phyloP scores from a whole-genome alignment of 2,888 invertebrate species.

The Meganola albula region DNA sequence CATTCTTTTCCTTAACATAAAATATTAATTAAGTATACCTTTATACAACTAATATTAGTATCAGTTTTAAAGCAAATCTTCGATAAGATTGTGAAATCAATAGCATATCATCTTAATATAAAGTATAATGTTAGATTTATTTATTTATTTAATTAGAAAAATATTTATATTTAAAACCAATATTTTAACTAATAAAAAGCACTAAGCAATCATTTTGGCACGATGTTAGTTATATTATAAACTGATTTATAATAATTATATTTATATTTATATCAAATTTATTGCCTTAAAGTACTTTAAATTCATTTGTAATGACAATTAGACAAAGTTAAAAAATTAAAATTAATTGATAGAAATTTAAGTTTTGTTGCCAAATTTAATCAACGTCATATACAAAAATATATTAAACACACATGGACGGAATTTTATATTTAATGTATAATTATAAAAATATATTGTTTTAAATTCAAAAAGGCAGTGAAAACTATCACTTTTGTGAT shows the following conservation, averaged over 20 bases:
- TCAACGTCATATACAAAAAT: slow-evolving; percentile 43
- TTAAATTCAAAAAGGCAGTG: slow-evolving; percentile 34
- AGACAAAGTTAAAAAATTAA: no score
- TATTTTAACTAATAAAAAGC: slow-evolving; percentile 30
- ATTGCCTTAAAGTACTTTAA: slow-evolving; percentile 4
- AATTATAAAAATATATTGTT: slow-evolving; percentile 21
- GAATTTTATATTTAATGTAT: slow-evolving; percentile 17
- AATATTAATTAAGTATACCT: slow-evolving; percentile 32
- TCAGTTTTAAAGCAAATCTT: no score
- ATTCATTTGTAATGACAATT: no score
- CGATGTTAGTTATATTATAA: slow-evolving; percentile 40
- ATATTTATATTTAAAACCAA: no score
- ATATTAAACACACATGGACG: slow-evolving; percentile 39
- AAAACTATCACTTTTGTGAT: slow-evolving; percentile 37
- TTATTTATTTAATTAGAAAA: no score
- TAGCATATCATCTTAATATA: no score
- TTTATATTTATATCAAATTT: slow-evolving; percentile 12
- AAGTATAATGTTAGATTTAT: no score
- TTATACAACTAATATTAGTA: slow-evolving; percentile 33
- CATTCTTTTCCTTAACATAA: no score
- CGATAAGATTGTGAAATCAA: no score
- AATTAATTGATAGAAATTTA: slow-evolving; percentile 15
- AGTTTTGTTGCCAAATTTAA: slow-evolving; percentile 21
- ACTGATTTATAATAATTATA: slow-evolving; percentile 24
- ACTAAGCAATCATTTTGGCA: slow-evolving; percentile 48